phyloP scores from a whole-genome alignment of 2,797 vertebrate species.

The Sebastiscus albofasciatus region DNA sequence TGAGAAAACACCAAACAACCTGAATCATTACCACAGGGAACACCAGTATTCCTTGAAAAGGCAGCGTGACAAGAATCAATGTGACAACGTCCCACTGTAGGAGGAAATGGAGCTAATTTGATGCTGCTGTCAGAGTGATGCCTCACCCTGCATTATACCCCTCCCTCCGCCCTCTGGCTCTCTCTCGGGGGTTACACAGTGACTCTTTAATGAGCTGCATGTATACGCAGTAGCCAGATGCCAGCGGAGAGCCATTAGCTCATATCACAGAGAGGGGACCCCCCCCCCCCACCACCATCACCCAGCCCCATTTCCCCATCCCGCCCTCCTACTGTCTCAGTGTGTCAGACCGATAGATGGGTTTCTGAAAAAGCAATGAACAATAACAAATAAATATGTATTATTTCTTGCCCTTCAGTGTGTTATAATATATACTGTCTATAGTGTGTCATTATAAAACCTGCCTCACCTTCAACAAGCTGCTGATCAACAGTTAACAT shows the following conservation, averaged over 20 bases:
- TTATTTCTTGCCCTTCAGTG: not conserved
- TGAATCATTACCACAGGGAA: not conserved
- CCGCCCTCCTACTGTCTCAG: not conserved
- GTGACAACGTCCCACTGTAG: constrained; percentile 1
- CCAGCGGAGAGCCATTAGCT: constrained; percentile 75
- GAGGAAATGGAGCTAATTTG: constrained; percentile 49
- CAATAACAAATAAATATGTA: too few species aligned
- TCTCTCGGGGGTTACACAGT: constrained; percentile 10
- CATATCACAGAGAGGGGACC: constrained; percentile 54
- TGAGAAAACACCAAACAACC: not conserved
- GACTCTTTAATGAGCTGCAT: constrained; percentile 57
- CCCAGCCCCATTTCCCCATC: too few species aligned
- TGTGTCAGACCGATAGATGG: not conserved
- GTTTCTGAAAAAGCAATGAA: not conserved
- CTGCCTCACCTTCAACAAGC: not conserved
- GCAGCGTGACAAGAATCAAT: constrained; percentile 13
- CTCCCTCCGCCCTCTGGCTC: not conserved
- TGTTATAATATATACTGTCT: too few species aligned
- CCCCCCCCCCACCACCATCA: not conserved
- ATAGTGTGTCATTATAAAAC: not conserved
- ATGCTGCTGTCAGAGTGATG: constrained; percentile 21
- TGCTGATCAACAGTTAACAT: not conserved
- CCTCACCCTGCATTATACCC: constrained; percentile 1
- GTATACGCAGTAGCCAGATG: constrained; percentile 64
- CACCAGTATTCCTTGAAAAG: not conserved